Evolutionary conservation across 2,797 vertebrate genomes (phyloP), one percentile per base, ranked within the genome.

Genomic region (Schizopygopsis malacanthus): DNA sequence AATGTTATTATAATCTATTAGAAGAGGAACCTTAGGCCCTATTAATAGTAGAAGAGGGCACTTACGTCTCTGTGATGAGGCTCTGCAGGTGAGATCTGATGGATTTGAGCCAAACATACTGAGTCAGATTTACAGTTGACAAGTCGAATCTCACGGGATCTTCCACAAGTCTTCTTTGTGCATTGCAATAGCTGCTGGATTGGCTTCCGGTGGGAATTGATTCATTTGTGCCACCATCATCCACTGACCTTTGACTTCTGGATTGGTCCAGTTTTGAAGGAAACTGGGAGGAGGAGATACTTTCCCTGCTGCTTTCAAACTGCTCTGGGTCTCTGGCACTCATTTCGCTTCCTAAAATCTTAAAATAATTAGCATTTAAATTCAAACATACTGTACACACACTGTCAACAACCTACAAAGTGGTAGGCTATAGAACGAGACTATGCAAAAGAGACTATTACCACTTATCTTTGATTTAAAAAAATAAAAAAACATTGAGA

Each of bases 81-180:
- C 28, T 54, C 28, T 54, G 73, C 43, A 16, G 28, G 73, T 75
- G 25, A 76, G 10, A 76, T 12, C 73, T 76, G 50, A 54, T 76
- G 50, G 50, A 22, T 76, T 76, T 54, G 13, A 20, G 10, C 47
- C 28, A 54, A 52, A 76, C 0, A 0, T 8, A 25, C 28, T 6
- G 25, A 28, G 15, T 76, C 28, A 54, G 11, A 76, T 76, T 54
- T 37, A 37, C 10, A 76, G 3, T 28, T 13, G 33, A 39, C 73
- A 76, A 37, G 47, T 54, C 18, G 0, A 50, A 2, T 50, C 45
- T 50, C n/a, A 22, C 25, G 33, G 16, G 28, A 54, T 76, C 47
- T 76, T 54, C 47, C 16, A 76, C 28, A 37, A 76, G 47, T 54
- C 50, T 12, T 22, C 47, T 75, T 33, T 43, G 37, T 61, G 37